Percentiles rank a stretch among this genome's conserved stretches.
phyloP scores from a whole-genome alignment of 30 jellyfish, hydroid and myxozoan genomes.

The Cassiopea andromeda region DNA sequence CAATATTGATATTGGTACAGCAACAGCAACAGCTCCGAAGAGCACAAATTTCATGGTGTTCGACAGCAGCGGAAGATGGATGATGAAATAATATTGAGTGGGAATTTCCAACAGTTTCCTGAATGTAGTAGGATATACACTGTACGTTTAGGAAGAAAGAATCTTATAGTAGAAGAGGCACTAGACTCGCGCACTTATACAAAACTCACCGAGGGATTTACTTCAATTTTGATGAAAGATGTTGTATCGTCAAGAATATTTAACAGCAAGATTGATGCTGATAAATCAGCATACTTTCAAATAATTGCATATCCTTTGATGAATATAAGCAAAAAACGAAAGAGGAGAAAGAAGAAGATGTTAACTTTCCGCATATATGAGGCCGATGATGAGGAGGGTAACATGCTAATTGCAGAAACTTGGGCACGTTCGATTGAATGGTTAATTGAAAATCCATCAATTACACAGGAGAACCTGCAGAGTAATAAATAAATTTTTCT shows the following conservation, averaged over 20 bases:
- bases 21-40: not conserved
- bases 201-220: constrained; percentile 48
- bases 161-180: constrained; percentile 60
- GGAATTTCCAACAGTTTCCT: constrained; percentile 78
- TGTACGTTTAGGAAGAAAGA: constrained; percentile 72
- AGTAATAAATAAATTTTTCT: constrained; percentile 20
- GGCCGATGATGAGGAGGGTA: constrained; percentile 66
- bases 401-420: constrained; percentile 70
- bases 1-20: not conserved
- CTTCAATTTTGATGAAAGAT: constrained; percentile 74
- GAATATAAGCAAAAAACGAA: constrained; percentile 29
- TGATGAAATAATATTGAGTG: constrained; percentile 69
- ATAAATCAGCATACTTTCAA: constrained; percentile 67
- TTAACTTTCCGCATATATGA: constrained; percentile 81
- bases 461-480: constrained; percentile 59
- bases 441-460: constrained; percentile 67
- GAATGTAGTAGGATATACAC: constrained; percentile 40
- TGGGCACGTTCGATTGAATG: constrained; percentile 92
- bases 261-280: constrained; percentile 60
- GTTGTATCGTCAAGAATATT: constrained; percentile 72
- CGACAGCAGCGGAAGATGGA: constrained; percentile 55
- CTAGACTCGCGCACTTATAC: constrained; percentile 28
- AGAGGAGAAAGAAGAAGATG: constrained; percentile 40
- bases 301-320: constrained; percentile 60
- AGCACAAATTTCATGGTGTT: not conserved